Evolutionary conservation across 1,140 invertebrate species (phyloP).

Genomic region (Goniozus legneri): DNA sequence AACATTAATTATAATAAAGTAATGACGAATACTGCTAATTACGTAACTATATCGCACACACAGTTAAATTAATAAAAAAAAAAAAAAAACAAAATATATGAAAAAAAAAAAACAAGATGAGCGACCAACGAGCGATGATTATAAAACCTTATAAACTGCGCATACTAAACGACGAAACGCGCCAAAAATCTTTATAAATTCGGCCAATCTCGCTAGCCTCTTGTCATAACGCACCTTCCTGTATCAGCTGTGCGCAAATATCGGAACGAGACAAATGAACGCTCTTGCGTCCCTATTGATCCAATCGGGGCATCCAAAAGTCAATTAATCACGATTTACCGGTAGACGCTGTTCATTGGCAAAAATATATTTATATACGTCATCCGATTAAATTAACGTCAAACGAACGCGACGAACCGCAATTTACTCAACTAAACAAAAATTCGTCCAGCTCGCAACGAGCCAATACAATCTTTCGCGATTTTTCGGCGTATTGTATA

Average conservation of each 20-base stretch:
- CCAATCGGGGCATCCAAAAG: too few species aligned
- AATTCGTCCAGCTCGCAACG: conserved; percentile 31
- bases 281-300: too few species aligned
- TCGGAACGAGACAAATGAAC: too few species aligned
- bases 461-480: conserved; percentile 24
- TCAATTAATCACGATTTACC: too few species aligned
- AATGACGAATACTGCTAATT: conserved; percentile 43
- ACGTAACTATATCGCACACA: conserved; percentile 33
- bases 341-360: too few species aligned
- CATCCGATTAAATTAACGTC: too few species aligned
- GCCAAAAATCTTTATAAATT: conserved; percentile 29
- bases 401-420: conserved; percentile 17
- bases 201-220: conserved; percentile 2
- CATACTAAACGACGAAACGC: too few species aligned
- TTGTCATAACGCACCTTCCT: background rate
- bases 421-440: conserved; percentile 29
- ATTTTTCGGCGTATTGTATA: background rate
- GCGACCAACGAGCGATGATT: conserved; percentile 9
- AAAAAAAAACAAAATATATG: background rate
- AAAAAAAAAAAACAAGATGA: conserved; percentile 9
- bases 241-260: too few species aligned
- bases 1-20: conserved; percentile 50
- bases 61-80: conserved; percentile 9
- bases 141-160: too few species aligned
- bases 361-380: too few species aligned